Percentiles rank a stretch among this genome's conserved stretches.
phyloP scores from a whole-genome alignment of 2,888 invertebrate species.

The Drosophila lacicola region DNA sequence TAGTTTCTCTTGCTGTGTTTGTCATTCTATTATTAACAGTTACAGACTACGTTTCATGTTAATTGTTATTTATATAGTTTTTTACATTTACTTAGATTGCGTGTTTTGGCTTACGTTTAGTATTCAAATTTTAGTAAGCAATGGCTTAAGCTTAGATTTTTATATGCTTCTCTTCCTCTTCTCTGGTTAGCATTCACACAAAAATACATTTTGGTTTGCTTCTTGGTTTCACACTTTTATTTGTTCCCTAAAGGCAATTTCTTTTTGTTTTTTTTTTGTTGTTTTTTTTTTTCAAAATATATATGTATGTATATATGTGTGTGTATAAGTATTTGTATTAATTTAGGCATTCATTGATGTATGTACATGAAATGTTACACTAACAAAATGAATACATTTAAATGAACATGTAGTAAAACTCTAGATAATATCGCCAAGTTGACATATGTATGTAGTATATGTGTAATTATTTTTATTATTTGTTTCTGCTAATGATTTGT shows the following conservation, averaged over 20 bases:
- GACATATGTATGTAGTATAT: constrained; percentile 25
- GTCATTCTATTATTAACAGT: constrained; percentile 28
- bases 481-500: constrained; percentile 6
- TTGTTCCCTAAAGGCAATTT: constrained; percentile 76
- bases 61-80: constrained; percentile 23
- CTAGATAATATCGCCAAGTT: constrained; percentile 30
- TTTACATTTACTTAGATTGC: constrained; percentile 36
- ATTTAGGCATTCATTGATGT: constrained; percentile 15
- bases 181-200: constrained; percentile 35
- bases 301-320: constrained; percentile 11
- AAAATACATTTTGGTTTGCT: constrained; percentile 51
- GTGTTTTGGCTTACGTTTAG: constrained; percentile 61
- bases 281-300: constrained; percentile 25
- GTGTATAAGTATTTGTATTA: constrained; percentile 15
- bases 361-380: constrained; percentile 22
- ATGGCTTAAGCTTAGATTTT: constrained; percentile 38
- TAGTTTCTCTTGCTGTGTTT: constrained; percentile 8
- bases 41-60: constrained; percentile 23
- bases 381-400: constrained; percentile 7
- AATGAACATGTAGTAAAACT: constrained; percentile 33
- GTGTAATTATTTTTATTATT: constrained; percentile 10
- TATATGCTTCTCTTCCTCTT: constrained; percentile 11
- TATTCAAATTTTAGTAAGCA: constrained; percentile 28
- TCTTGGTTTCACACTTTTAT: constrained; percentile 40
- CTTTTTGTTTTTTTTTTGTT: constrained; percentile 36